phyloP scores from a whole-genome alignment of 2,888 invertebrate species.

The Philaethria dido region DNA sequence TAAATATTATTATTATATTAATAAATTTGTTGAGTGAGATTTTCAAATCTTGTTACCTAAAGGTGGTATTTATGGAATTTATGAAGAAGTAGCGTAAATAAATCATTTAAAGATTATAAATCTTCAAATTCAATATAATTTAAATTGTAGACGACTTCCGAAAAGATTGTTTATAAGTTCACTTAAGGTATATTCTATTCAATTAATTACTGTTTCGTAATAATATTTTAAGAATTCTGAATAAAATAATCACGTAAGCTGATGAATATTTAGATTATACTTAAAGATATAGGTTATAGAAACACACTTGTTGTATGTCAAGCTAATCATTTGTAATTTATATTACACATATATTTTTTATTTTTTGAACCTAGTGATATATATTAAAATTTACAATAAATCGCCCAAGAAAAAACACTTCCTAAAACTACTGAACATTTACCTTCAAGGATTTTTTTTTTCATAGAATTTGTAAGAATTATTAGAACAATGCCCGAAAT shows the following conservation, averaged over 20 bases:
- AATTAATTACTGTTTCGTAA: neutral
- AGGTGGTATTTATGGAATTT: neutral
- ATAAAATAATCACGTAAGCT: too few relatives aligned
- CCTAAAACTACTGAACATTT: neutral
- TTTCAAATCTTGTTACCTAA: neutral
- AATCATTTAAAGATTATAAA: neutral
- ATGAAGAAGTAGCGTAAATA: neutral
- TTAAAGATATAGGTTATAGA: too few relatives aligned
- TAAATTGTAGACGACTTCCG: too few relatives aligned
- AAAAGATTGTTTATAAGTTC: neutral
- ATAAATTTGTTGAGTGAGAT: neutral
- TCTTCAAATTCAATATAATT: neutral
- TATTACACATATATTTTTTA: too few relatives aligned
- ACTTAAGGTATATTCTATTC: neutral
- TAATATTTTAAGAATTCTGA: too few relatives aligned
- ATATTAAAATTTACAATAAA: neutral
- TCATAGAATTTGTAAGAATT: slow-evolving; percentile 26
- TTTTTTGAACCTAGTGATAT: too few relatives aligned
- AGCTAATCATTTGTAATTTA: too few relatives aligned
- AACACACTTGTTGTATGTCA: too few relatives aligned
- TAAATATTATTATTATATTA: neutral
- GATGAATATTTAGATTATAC: too few relatives aligned
- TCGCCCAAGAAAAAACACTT: neutral
- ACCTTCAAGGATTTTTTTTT: neutral
- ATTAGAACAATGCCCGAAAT: slow-evolving; percentile 41